These are phyloP conservation scores for Ctenopoma multispine DNA, from an alignment of 2,797 vertebrate species.

Conservation along the genomic window DNA sequence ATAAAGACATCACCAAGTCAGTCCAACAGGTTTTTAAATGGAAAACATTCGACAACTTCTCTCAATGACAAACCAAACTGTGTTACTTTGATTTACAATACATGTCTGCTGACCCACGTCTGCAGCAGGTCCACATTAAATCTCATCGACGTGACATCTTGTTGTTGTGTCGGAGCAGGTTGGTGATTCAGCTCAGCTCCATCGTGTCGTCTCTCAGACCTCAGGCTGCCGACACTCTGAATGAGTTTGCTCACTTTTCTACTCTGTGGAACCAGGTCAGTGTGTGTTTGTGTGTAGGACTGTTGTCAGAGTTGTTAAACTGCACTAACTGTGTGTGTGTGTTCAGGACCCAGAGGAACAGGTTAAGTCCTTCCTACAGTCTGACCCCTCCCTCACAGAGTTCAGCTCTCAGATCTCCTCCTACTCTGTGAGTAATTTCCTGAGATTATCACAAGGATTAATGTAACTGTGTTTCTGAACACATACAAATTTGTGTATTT, in stretches of 20 bases:
- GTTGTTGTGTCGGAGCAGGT: constrained; percentile 41
- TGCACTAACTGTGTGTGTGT: constrained; percentile 7
- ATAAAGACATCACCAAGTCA: constrained; percentile 87
- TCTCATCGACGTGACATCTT: no score
- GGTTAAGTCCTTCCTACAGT: constrained; percentile 83
- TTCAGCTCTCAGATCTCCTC: constrained; percentile 84
- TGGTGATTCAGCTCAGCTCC: constrained; percentile 82
- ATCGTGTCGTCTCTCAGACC: constrained; percentile 81
- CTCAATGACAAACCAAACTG: no score
- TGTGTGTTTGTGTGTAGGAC: background rate
- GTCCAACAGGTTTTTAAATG: background rate
- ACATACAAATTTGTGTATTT: no score
- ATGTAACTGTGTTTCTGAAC: background rate
- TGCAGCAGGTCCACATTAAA: no score
- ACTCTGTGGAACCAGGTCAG: constrained; percentile 87
- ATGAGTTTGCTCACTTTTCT: constrained; percentile 82
- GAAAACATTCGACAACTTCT: no score
- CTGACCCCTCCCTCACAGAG: constrained; percentile 82
- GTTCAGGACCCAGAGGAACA: constrained; percentile 87
- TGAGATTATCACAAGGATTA: no score
- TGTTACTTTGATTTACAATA: no score
- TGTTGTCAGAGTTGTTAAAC: constrained; percentile 35
- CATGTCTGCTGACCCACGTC: no score
- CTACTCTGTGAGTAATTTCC: constrained; percentile 84
- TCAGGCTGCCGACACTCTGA: constrained; percentile 75